Conservation (phyloP, 2,888 invertebrate species). For the Lithophane semibrunnea region DNA sequence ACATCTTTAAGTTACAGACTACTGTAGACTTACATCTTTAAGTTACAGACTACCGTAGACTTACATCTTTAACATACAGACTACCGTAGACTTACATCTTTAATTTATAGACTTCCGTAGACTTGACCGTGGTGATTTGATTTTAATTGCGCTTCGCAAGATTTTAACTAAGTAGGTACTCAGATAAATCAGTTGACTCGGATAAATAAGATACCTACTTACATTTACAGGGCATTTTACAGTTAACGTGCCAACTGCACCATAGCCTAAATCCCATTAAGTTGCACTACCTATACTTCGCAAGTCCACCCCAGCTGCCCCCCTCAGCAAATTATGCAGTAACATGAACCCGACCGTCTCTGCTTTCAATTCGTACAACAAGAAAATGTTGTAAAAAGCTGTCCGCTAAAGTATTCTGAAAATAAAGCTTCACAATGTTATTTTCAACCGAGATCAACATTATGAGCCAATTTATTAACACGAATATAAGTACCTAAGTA, state of each 20-base stretch:
- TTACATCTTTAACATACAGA: background rate
- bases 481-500: conserved; percentile 5
- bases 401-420: conserved; percentile 9
- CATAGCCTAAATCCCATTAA: background rate
- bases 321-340: conserved; percentile 23
- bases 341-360: conserved; percentile 8
- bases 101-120: background rate
- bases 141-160: background rate
- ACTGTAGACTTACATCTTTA: background rate
- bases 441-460: conserved; percentile 29
- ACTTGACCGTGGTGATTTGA: background rate
- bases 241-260: background rate
- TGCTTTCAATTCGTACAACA: conserved; percentile 12
- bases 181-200: background rate
- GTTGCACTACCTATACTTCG: background rate
- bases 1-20: too few relatives aligned
- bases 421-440: conserved; percentile 29
- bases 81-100: background rate
- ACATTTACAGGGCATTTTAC: background rate
- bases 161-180: background rate
- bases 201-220: background rate
- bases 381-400: conserved; percentile 16
- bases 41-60: background rate
- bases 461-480: conserved; percentile 28
- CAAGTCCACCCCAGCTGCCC: background rate